These are phyloP conservation scores for Argopecten irradians DNA, from an alignment of 1,140 invertebrate genomes.

Conservation along the genomic window DNA sequence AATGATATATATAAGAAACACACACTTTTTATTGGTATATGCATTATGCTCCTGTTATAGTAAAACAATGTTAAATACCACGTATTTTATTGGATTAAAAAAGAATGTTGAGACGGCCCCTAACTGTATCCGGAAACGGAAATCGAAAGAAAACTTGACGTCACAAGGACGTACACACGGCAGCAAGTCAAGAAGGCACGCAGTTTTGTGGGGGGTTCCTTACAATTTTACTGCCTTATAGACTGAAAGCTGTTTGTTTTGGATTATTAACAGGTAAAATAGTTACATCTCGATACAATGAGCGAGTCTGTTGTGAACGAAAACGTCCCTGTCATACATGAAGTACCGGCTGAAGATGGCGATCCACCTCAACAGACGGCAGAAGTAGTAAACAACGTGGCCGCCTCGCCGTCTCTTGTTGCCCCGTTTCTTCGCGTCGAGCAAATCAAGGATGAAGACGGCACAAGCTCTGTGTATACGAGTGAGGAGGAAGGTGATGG, in stretches of 20 bases:
- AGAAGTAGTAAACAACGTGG: conserved; percentile 47
- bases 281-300: conserved; percentile 38
- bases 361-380: conserved; percentile 51
- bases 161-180: conserved; percentile 22
- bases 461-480: conserved; percentile 58
- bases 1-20: background rate
- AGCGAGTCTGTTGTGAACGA: conserved; percentile 49
- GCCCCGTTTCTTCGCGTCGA: conserved; percentile 65
- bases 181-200: conserved; percentile 32
- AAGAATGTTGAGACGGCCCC: background rate
- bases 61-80: background rate
- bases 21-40: background rate
- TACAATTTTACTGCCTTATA: conserved; percentile 59
- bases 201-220: conserved; percentile 59
- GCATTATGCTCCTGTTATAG: background rate
- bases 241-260: background rate
- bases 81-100: background rate
- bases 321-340: conserved; percentile 61
- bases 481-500: conserved; percentile 71
- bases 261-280: background rate
- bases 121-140: conserved; percentile 12
- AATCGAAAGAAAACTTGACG: conserved; percentile 25
- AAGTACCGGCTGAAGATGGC: conserved; percentile 52
- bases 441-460: conserved; percentile 65
- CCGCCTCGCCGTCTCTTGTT: conserved; percentile 32